Conservation (phyloP, 2,888 invertebrate species). For the Stenodema calcarata region DNA sequence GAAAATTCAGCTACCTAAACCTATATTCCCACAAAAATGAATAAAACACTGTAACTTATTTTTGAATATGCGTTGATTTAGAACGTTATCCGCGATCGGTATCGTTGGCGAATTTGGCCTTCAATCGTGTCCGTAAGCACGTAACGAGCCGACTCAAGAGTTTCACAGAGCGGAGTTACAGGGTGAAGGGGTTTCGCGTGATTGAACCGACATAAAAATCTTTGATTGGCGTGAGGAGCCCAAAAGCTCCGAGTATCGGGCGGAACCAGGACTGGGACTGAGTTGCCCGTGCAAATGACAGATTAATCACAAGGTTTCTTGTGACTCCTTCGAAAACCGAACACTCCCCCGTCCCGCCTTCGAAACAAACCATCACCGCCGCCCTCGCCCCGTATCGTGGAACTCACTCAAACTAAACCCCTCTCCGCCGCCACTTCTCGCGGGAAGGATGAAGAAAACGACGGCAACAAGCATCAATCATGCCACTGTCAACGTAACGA, state of each 20-base stretch:
- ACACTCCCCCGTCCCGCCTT: background rate
- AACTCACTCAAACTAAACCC: constrained; percentile 22
- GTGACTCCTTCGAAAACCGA: constrained; percentile 36
- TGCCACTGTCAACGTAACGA: constrained; percentile 54
- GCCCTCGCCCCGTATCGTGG: constrained; percentile 24
- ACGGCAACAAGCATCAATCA: constrained; percentile 55
- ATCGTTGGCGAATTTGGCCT: no score
- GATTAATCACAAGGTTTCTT: constrained; percentile 53
- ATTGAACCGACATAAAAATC: background rate
- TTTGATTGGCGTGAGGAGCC: background rate
- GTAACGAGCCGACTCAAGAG: no score
- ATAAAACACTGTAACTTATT: no score
- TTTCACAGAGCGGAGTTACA: no score
- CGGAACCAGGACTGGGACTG: constrained; percentile 24
- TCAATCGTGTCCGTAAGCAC: no score
- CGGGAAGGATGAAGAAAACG: constrained; percentile 50
- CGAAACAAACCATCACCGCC: background rate
- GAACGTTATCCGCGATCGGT: no score
- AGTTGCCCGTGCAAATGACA: constrained; percentile 52
- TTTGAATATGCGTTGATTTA: no score
- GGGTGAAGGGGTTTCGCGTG: background rate
- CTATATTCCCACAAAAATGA: no score
- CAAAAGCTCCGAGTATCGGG: background rate
- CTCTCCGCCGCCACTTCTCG: background rate
- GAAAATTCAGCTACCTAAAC: no score